Conservation (phyloP, 2,113 vertebrate species). For the Lonchura striata region DNA sequence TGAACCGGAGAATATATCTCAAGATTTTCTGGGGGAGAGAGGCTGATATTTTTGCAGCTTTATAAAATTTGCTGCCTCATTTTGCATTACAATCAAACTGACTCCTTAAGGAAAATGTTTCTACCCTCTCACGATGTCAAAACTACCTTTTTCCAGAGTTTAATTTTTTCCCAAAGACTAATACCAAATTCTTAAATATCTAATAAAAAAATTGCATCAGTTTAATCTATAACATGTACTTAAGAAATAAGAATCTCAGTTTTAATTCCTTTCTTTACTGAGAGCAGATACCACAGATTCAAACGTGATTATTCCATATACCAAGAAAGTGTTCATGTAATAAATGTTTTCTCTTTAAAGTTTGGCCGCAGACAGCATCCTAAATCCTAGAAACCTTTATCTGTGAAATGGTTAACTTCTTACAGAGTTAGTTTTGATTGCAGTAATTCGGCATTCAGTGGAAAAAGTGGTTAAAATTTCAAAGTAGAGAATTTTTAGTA, state of each 20-base stretch:
- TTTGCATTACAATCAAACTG: not conserved
- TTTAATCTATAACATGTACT: not conserved
- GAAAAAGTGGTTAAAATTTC: not conserved
- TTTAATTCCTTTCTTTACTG: not conserved
- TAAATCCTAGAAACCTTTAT: not conserved
- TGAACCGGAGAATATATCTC: not conserved
- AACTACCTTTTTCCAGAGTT: not conserved
- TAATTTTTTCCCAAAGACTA: not conserved
- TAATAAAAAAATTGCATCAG: not conserved
- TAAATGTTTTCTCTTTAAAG: not conserved
- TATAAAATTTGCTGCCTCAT: not conserved
- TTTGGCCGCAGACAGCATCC: not conserved
- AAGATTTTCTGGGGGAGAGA: not conserved
- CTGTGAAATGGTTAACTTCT: not conserved
- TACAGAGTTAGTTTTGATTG: not conserved
- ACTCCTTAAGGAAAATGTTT: not conserved
- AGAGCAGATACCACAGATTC: not conserved
- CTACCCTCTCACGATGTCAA: not conserved
- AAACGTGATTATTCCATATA: not conserved
- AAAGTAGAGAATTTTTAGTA: not conserved
- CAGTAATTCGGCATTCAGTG: not conserved
- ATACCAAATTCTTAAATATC: not conserved
- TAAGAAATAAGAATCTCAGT: not conserved
- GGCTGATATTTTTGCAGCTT: not conserved
- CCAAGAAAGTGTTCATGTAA: not conserved